These are phyloP conservation scores for Netelia virgata DNA, from an alignment of 2,888 invertebrate species.

Conservation along the genomic window DNA sequence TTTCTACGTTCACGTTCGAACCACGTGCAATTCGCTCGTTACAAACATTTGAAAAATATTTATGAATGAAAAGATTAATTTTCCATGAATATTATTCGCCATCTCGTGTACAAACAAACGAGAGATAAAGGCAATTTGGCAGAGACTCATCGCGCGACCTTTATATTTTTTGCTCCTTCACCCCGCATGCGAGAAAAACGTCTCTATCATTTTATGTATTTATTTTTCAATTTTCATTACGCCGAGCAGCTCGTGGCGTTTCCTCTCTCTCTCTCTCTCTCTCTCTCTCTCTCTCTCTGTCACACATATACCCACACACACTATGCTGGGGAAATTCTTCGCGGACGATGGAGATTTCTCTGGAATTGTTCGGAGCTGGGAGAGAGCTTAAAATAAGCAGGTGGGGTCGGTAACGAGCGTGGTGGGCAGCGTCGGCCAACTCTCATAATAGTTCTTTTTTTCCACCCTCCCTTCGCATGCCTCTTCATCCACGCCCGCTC, in stretches of 20 bases:
- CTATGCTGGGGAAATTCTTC: slow-evolving; percentile 33
- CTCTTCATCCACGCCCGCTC: neutral
- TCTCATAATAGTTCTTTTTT: slow-evolving; percentile 51
- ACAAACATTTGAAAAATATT: neutral
- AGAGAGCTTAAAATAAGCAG: slow-evolving; percentile 55
- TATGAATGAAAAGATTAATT: neutral
- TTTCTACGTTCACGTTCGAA: too few relatives aligned
- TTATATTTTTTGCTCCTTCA: slow-evolving; percentile 1
- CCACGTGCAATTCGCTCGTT: too few relatives aligned
- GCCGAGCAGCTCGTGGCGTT: slow-evolving; percentile 12
- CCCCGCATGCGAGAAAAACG: slow-evolving; percentile 12
- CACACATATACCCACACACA: neutral
- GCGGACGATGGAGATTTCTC: slow-evolving; percentile 9
- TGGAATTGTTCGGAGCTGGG: slow-evolving; percentile 6
- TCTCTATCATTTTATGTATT: slow-evolving; percentile 41
- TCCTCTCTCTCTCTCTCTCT: slow-evolving; percentile 3
- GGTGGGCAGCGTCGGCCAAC: slow-evolving; percentile 45
- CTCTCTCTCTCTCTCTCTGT: too few relatives aligned
- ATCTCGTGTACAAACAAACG: neutral
- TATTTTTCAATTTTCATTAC: slow-evolving; percentile 12
- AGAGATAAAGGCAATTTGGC: slow-evolving; percentile 6
- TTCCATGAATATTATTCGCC: too few relatives aligned
- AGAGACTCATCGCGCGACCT: slow-evolving; percentile 5
- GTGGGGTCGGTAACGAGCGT: slow-evolving; percentile 57
- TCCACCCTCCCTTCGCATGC: neutral